Base-by-base conservation (phyloP, 64 coral and sea anemone species). In the Exaiptasia diaphana region DNA sequence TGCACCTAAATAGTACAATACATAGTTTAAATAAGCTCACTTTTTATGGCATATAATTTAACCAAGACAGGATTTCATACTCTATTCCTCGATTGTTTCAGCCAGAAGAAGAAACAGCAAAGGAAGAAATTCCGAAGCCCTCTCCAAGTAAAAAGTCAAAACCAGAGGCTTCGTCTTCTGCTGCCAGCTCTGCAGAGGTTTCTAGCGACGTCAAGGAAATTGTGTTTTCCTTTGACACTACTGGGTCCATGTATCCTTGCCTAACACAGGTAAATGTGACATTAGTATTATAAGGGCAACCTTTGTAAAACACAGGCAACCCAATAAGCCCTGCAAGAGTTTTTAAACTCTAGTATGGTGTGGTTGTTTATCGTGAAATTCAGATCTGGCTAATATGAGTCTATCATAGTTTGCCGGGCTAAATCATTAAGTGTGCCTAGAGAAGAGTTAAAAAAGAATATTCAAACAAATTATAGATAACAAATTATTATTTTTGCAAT, bases 221-320 rank as follows among this genome's bases (percentile, higher is more conserved):
- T 42, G 95, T 99, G 14, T 99, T 99, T 68, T 99, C 95, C 50
- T 99, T 99, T 86, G 95, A 99, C 82, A 99, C 95, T 1, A 99
- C 95, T 38, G 95, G 95, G 3, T 99, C 95, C 39, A 99, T 99
- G 95, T 99, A 99, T 80, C 95, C 95, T 12, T 99, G 95, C 43
- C 68, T 99, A 7, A 82, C 89, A 25, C 89, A 99, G 90, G 95
- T 99, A 91, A 22, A 41, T 8, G 32, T 48, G 9, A n/a, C n/a
- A n/a, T n/a, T n/a, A 38, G 39, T 63, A 24, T 20, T 41, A 43
- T 10, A 10, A 28, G 30, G 23, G 23, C 20, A 25, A 28, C 30
- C 22, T 59, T 21, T 59, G 30, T 4, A 21, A 9, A 21, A 59
- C 10, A 14, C 30, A 18, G 26, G 4, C 12, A 65, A 65, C 61